These are phyloP conservation scores for Smittia aterrima DNA, from an alignment of 2,888 invertebrate species.

Conservation along the genomic window DNA sequence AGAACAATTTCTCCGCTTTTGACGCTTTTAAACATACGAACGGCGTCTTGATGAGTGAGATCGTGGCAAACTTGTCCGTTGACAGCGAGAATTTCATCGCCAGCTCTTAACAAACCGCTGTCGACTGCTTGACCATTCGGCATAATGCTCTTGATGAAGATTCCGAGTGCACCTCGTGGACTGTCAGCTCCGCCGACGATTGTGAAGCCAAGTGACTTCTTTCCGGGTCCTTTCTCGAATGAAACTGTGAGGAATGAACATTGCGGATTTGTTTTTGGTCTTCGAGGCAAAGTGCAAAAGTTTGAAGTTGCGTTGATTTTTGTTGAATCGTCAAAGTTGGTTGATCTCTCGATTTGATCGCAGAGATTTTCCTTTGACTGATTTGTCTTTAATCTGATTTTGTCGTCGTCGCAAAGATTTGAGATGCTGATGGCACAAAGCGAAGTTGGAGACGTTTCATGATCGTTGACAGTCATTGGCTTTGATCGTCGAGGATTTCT, in stretches of 20 bases:
- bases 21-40: constrained; percentile 76
- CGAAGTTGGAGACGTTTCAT: constrained; percentile 45
- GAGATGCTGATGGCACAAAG: constrained; percentile 25
- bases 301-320: constrained; percentile 56
- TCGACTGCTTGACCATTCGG: constrained; percentile 80
- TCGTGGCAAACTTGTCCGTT: constrained; percentile 79
- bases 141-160: constrained; percentile 82
- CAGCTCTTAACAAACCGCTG: constrained; percentile 76
- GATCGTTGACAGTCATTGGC: neutral
- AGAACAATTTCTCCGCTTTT: constrained; percentile 63
- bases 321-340: neutral
- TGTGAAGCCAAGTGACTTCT: constrained; percentile 84
- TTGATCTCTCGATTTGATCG: neutral
- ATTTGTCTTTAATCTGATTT: constrained; percentile 12
- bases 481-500: constrained; percentile 22
- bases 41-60: constrained; percentile 75
- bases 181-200: constrained; percentile 86
- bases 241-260: constrained; percentile 71
- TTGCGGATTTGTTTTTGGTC: constrained; percentile 63
- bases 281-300: constrained; percentile 71
- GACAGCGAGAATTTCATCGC: constrained; percentile 78
- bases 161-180: constrained; percentile 78
- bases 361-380: constrained; percentile 1
- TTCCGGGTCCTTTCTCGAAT: constrained; percentile 76
- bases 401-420: constrained; percentile 42